Percentiles rank a stretch among this genome's conserved stretches.
phyloP scores from a whole-genome alignment of 1,140 invertebrate genomes.

The Drosophila obscura region DNA sequence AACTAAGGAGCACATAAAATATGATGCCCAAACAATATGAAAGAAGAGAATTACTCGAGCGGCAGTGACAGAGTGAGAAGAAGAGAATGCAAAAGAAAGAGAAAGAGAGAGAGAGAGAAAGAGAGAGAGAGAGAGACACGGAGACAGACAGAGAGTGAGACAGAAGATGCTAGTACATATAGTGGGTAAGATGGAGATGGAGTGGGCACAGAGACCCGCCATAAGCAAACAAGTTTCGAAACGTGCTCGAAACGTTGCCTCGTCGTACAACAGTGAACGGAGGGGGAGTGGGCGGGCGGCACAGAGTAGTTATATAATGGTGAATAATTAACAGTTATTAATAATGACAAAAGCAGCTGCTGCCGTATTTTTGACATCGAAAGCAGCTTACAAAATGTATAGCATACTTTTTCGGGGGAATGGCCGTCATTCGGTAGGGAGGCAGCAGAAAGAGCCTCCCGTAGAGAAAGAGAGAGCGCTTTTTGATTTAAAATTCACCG shows the following conservation, averaged over 20 bases:
- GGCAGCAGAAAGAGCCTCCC: no score
- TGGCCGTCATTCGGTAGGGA: background rate
- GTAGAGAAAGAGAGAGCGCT: slow-evolving; percentile 6
- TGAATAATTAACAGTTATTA: slow-evolving; percentile 83
- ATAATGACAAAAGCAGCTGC: slow-evolving; percentile 83
- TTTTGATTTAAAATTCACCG: slow-evolving; percentile 81
- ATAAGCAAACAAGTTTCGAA: slow-evolving; percentile 24
- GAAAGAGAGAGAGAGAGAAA: no score
- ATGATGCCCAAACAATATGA: slow-evolving; percentile 70
- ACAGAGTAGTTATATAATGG: slow-evolving; percentile 58
- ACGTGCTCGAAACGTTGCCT: slow-evolving; percentile 39
- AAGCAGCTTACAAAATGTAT: slow-evolving; percentile 62
- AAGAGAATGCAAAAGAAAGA: background rate
- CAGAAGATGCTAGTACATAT: no score
- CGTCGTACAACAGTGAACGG: no score
- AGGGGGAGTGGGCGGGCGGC: no score
- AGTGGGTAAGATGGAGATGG: no score
- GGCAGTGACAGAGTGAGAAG: slow-evolving; percentile 12
- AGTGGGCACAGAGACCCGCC: no score
- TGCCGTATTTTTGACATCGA: slow-evolving; percentile 35
- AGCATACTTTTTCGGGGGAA: slow-evolving; percentile 53
- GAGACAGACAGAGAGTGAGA: background rate
- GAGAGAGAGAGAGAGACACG: no score
- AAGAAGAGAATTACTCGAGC: slow-evolving; percentile 64
- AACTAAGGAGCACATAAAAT: slow-evolving; percentile 77